These are phyloP conservation scores for Chaetodon auriga DNA, from an alignment of 2,113 vertebrate genomes.

Conservation along the genomic window DNA sequence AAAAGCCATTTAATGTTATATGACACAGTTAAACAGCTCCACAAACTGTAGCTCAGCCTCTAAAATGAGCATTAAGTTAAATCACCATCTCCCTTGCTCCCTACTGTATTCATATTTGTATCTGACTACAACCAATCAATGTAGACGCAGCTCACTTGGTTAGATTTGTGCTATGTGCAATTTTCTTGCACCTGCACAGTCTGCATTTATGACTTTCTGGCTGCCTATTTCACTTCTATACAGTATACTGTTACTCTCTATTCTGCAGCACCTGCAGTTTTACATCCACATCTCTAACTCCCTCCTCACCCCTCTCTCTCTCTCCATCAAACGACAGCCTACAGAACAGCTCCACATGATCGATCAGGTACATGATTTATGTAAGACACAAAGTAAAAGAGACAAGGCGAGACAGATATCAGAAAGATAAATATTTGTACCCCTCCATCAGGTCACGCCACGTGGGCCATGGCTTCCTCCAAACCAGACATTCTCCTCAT, in stretches of 20 bases:
- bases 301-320: constrained; percentile 38
- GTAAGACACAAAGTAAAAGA: constrained; percentile 33
- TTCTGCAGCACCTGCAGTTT: constrained; percentile 44
- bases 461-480: constrained; percentile 99
- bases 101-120: constrained; percentile 16
- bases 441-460: constrained; percentile 92
- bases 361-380: constrained; percentile 86
- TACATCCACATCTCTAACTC: constrained; percentile 45
- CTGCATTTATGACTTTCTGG: background rate
- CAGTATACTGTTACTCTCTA: constrained; percentile 4
- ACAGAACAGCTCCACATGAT: constrained; percentile 85
- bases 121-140: constrained; percentile 38
- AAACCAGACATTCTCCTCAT: constrained; percentile 98
- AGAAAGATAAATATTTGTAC: constrained; percentile 56
- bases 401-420: constrained; percentile 11
- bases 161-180: constrained; percentile 4
- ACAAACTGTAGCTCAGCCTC: background rate
- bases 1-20: constrained; percentile 1
- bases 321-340: constrained; percentile 77
- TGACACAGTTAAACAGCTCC: background rate
- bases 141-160: background rate
- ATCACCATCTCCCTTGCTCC: background rate
- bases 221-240: constrained; percentile 8
- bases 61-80: constrained; percentile 23
- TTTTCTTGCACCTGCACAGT: background rate